Evolutionary conservation across 2,113 vertebrate species (phyloP).

Genomic region (Gambusia holbrooki): DNA sequence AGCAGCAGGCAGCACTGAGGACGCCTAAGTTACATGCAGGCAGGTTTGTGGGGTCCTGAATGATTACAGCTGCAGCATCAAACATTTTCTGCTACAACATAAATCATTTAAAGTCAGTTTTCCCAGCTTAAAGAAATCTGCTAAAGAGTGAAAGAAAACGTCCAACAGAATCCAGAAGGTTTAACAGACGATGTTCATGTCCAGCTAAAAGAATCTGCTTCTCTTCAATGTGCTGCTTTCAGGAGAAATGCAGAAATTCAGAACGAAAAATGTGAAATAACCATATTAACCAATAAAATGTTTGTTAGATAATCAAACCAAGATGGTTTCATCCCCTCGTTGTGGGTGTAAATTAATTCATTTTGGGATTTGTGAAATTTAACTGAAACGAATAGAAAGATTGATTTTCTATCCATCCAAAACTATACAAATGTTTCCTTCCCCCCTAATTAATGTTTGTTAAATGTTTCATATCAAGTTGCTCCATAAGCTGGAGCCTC

Average conservation of each 20-base stretch:
- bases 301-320: no score
- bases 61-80: constrained; percentile 22
- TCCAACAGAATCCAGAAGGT: no score
- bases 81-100: background rate
- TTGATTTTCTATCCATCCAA: background rate
- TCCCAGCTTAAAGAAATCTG: no score
- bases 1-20: constrained; percentile 56
- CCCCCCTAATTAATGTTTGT: background rate
- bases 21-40: constrained; percentile 66
- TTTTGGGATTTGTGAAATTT: background rate
- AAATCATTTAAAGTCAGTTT: background rate
- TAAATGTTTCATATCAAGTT: background rate
- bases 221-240: no score
- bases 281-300: no score
- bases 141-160: no score
- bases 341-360: background rate
- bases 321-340: background rate
- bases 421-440: background rate
- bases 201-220: no score
- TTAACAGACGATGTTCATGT: no score
- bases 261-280: no score
- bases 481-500: background rate
- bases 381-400: background rate
- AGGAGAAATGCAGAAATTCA: no score
- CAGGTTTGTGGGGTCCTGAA: constrained; percentile 53